Evolutionary conservation across 2,797 vertebrate genomes (phyloP), one percentile per base, ranked within the genome.

Genomic region (Knipowitschia caucasica): DNA sequence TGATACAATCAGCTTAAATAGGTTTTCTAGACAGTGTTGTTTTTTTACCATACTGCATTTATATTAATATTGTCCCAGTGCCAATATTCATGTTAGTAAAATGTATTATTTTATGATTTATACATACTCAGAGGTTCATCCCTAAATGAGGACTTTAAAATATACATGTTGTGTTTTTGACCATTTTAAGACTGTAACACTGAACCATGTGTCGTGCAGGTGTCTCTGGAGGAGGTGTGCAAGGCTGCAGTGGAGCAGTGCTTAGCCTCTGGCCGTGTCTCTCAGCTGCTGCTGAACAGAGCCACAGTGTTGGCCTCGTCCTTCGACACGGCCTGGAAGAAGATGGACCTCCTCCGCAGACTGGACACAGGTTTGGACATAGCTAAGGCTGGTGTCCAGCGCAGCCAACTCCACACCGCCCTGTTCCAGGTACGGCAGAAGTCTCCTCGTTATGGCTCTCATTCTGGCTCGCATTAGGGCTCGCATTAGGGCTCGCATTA

Each of bases 241-340:
- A 96, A 99, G 87, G 94, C 94, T 70, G 93, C 94, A 0, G 89
- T 98, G 68, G 96, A 98, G 73, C 96, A 98, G 79, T 93, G 93
- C 12, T 91, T 99, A 78, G 89, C 95, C 3, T 69, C 92, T 0
- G 93, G 93, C n/a, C 91, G 86, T 4, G 90, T 96, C 71, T 94
- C 95, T 0, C 95, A 99, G 83, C 55, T 95, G 78, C 90, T 98
- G 50, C 91, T 99, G 78, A 99, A 98, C 86, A 86, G 97, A 50
- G 94, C 95, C 42, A 96, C 95, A 0, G 96, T 99, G 5, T 67
- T 99, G 60, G 96, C 94, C 7, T 95, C 95, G 18, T 98, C 97
- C 0, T 99, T 94, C 0, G 96, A 99, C 67, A 95, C 95, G 0
- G 95, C 97, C 0, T 98, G 96, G 96, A 99, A 99, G 87, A 99